Conservation (phyloP, 2,888 invertebrate genomes). For the Geophilus truncorum region DNA sequence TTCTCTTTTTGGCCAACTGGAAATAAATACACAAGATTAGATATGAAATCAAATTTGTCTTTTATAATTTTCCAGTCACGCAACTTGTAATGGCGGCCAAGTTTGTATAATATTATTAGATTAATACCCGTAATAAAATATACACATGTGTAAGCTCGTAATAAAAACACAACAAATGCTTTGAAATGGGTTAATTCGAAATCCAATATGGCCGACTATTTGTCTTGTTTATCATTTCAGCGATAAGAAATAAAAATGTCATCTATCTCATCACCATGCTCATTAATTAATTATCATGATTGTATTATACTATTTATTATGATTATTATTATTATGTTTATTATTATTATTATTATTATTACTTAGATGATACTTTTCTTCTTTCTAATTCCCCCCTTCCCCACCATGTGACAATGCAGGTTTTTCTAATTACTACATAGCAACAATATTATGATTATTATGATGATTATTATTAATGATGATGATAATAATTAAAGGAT, state of each 20-base stretch:
- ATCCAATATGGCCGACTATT: conserved; percentile 4
- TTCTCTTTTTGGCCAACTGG: background rate
- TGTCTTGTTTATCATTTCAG: background rate
- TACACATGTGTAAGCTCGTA: too few relatives aligned
- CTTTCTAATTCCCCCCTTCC: conserved; percentile 17
- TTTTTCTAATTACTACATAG: conserved; percentile 23
- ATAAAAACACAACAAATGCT: background rate
- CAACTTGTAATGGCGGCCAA: background rate
- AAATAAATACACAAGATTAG: conserved; percentile 2
- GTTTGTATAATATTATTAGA: conserved; percentile 17
- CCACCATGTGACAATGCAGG: conserved; percentile 27
- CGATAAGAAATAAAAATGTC: background rate
- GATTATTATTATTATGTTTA: background rate
- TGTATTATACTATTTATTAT: conserved; percentile 22
- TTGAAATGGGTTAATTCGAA: background rate
- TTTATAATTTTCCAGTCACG: conserved; percentile 20
- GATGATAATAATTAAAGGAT: conserved; percentile 25
- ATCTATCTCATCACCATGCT: conserved; percentile 11
- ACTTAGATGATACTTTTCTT: conserved; percentile 23
- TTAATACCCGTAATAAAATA: background rate
- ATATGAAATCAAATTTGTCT: conserved; percentile 18
- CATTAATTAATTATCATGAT: conserved; percentile 7
- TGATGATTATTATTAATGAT: conserved; percentile 25
- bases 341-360: conserved; percentile 4
- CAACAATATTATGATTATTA: conserved; percentile 24